Percentiles rank a stretch among this genome's conserved stretches.
These are phyloP conservation scores for Tetrapedia diversipes DNA, from an alignment of 2,888 invertebrate genomes.

Conservation along the genomic window DNA sequence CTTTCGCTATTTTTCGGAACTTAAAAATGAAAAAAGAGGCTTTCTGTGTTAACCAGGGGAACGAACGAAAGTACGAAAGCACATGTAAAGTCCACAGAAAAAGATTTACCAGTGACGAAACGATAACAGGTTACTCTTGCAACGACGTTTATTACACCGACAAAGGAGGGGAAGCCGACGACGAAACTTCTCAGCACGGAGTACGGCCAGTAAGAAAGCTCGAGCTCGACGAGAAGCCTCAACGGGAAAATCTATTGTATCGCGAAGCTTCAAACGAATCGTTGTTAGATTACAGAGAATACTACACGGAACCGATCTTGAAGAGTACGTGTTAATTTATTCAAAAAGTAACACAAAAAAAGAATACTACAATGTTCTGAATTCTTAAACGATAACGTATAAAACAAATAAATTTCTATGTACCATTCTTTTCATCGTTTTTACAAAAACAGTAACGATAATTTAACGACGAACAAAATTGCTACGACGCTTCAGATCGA, in stretches of 20 bases:
- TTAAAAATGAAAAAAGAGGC: no score
- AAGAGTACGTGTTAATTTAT: constrained; percentile 33
- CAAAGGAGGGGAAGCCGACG: constrained; percentile 40
- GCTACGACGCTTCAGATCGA: constrained; percentile 60
- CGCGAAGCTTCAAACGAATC: constrained; percentile 30
- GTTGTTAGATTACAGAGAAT: constrained; percentile 36
- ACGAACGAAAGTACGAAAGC: background rate
- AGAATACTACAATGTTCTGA: no score
- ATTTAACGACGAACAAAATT: background rate
- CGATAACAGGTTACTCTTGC: background rate
- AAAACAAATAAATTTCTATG: background rate
- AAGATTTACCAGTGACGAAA: background rate
- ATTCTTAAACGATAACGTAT: background rate
- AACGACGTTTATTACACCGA: constrained; percentile 31
- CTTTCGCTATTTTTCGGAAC: no score
- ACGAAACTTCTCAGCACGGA: constrained; percentile 38
- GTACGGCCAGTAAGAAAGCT: background rate
- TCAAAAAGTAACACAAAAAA: no score
- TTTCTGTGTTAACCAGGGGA: no score
- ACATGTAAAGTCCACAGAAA: background rate
- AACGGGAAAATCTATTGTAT: constrained; percentile 21
- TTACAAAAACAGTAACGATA: no score
- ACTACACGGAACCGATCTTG: constrained; percentile 15
- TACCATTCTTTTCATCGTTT: no score
- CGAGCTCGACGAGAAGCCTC: constrained; percentile 26